Conservation (phyloP, 2,113 vertebrate species). For the Daubentonia madagascariensis region DNA sequence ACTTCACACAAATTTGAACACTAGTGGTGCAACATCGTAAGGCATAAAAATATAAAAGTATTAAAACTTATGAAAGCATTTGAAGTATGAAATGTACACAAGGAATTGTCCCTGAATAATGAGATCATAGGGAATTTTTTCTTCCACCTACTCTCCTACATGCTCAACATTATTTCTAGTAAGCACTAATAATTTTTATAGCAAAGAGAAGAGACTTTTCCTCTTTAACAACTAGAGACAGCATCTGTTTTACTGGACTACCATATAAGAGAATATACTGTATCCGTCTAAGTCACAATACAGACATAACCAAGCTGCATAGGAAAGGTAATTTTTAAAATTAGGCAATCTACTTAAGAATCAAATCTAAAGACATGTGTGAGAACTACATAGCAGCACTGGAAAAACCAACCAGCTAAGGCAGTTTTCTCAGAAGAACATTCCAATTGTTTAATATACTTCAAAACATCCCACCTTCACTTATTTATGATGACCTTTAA, state of each 20-base stretch:
- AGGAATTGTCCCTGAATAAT: not conserved
- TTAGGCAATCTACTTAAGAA: not conserved
- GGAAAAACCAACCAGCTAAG: not conserved
- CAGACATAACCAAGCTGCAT: not conserved
- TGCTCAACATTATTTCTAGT: not conserved
- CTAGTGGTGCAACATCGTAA: not conserved
- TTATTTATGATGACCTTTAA: not conserved
- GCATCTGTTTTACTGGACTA: not conserved
- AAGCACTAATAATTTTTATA: not conserved
- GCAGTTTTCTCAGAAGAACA: not conserved
- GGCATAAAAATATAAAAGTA: not conserved
- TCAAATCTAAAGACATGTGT: not conserved
- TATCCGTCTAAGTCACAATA: not conserved
- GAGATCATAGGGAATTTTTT: not conserved
- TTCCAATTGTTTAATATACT: not conserved
- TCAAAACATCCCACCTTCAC: not conserved
- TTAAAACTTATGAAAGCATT: not conserved
- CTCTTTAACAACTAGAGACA: not conserved
- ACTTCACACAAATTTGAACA: not conserved
- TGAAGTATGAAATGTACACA: not conserved
- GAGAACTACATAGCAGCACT: not conserved
- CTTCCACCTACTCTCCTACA: not conserved
- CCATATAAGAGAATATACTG: not conserved
- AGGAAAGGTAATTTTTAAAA: not conserved
- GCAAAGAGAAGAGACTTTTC: not conserved